These are phyloP conservation scores for Metellina segmentata DNA, from an alignment of 2,888 invertebrate species.

Conservation along the genomic window DNA sequence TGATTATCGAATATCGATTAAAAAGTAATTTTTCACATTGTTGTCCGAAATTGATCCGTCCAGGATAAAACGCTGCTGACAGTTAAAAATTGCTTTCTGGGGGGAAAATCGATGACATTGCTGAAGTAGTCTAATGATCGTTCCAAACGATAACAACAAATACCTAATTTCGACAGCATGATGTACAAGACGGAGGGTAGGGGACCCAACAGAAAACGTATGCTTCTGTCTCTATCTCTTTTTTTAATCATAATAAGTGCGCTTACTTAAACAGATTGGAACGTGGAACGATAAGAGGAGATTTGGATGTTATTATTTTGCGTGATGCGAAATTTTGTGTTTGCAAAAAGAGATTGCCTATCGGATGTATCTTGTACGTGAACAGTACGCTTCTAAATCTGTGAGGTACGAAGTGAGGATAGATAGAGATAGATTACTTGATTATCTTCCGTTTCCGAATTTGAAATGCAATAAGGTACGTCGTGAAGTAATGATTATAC, in stretches of 20 bases:
- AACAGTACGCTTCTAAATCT: background rate
- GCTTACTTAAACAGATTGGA: slow-evolving; percentile 22
- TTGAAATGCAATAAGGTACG: background rate
- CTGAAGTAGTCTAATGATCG: slow-evolving; percentile 73
- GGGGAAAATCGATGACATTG: slow-evolving; percentile 67
- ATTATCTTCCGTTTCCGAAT: background rate
- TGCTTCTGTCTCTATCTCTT: background rate
- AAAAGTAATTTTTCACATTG: slow-evolving; percentile 77
- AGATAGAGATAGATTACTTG: background rate
- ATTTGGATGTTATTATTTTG: background rate
- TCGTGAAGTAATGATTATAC: no score
- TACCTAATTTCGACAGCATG: slow-evolving; percentile 71
- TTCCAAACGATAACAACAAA: slow-evolving; percentile 73
- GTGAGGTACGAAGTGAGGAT: background rate
- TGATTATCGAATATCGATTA: slow-evolving; percentile 77
- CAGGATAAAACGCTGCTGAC: slow-evolving; percentile 73
- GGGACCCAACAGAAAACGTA: slow-evolving; percentile 3
- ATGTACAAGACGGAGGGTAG: slow-evolving; percentile 10
- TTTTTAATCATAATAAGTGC: slow-evolving; percentile 65
- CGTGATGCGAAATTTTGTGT: background rate
- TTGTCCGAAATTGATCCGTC: slow-evolving; percentile 76
- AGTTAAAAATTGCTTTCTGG: slow-evolving; percentile 75
- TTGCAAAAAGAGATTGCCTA: background rate
- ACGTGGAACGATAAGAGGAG: background rate
- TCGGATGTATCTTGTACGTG: background rate